These are phyloP conservation scores for Prinia subflava DNA, from an alignment of 2,113 vertebrate species.

Conservation along the genomic window DNA sequence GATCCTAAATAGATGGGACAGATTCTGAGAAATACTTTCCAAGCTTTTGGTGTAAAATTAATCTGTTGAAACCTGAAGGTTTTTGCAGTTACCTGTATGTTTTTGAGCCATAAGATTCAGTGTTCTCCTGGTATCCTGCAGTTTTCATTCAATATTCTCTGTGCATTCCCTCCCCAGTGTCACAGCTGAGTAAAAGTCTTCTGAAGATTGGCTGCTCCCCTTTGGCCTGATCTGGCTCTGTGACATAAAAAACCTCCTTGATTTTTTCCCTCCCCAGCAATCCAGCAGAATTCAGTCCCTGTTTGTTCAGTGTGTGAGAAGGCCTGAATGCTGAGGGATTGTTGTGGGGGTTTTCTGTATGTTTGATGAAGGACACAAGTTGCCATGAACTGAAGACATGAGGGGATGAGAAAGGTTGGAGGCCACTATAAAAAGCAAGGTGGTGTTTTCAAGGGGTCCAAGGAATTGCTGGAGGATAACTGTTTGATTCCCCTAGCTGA, in stretches of 20 bases:
- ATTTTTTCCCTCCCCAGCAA: not conserved
- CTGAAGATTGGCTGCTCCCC: not conserved
- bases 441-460: not conserved
- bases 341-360: not conserved
- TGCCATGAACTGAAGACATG: not conserved
- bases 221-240: not conserved
- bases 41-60: not conserved
- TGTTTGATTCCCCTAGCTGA: not conserved
- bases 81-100: not conserved
- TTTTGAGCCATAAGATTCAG: not conserved
- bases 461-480: not conserved
- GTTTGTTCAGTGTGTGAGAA: not conserved
- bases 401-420: not conserved
- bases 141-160: not conserved
- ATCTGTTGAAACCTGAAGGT: not conserved
- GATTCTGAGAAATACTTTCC: not conserved
- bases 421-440: not conserved
- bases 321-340: not conserved
- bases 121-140: not conserved
- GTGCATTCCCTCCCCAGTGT: not conserved
- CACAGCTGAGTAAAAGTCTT: not conserved
- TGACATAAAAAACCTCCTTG: not conserved
- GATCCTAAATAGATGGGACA: not conserved
- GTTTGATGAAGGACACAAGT: not conserved
- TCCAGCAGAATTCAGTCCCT: not conserved